Evolutionary conservation across 2,888 invertebrate species (phyloP).

Genomic region (Tiphia femorata): DNA sequence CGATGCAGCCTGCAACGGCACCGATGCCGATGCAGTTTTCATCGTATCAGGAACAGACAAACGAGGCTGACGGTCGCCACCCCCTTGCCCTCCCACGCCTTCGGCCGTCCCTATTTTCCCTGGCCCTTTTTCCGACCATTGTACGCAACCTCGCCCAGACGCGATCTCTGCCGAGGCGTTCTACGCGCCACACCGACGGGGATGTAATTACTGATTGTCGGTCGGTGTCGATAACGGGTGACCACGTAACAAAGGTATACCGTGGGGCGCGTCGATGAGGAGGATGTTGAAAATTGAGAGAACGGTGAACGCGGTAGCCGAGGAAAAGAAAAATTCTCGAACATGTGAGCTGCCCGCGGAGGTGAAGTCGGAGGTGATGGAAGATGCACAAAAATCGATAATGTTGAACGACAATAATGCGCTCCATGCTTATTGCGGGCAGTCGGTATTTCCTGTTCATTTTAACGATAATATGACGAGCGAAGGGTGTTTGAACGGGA

Average conservation of each 20-base stretch:
- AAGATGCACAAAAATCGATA: too few relatives aligned
- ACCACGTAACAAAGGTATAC: not conserved
- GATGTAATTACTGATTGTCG: slow-evolving; percentile 35
- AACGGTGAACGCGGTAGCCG: not conserved
- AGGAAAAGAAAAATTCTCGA: not conserved
- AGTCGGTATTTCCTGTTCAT: too few relatives aligned
- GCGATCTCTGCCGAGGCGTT: slow-evolving; percentile 14
- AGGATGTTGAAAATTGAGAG: not conserved
- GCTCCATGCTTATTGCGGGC: too few relatives aligned
- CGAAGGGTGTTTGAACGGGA: too few relatives aligned
- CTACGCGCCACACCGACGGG: slow-evolving; percentile 16
- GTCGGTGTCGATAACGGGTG: slow-evolving; percentile 11
- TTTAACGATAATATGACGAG: too few relatives aligned
- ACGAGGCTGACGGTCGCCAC: slow-evolving; percentile 23
- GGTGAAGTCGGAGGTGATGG: not conserved
- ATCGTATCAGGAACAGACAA: slow-evolving; percentile 37
- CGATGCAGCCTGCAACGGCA: slow-evolving; percentile 13
- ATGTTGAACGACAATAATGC: too few relatives aligned
- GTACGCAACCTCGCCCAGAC: slow-evolving; percentile 18
- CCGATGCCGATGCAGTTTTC: slow-evolving; percentile 21
- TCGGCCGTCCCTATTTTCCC: slow-evolving; percentile 8
- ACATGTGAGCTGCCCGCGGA: not conserved
- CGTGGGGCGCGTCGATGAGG: not conserved
- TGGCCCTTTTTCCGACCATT: slow-evolving; percentile 26
- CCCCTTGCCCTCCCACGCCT: slow-evolving; percentile 7